Percentiles rank a stretch among this genome's conserved stretches.
Conservation (phyloP, 2,888 invertebrate genomes). For the Aphodius granarius region DNA sequence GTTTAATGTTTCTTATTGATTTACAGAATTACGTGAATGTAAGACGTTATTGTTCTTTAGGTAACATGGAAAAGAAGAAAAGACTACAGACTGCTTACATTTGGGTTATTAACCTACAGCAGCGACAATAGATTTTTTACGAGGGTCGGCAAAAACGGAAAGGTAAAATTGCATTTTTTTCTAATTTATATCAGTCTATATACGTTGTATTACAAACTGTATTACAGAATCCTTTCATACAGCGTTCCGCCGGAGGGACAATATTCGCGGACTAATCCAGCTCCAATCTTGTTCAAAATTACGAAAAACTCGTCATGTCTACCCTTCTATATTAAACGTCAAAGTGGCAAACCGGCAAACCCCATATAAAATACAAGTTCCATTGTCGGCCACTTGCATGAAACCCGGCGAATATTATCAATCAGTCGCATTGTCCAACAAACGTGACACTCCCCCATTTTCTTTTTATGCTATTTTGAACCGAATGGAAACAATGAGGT, state of each 20-base stretch:
- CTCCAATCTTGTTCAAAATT: neutral
- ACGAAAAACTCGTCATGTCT: constrained; percentile 1
- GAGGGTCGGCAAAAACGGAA: constrained; percentile 61
- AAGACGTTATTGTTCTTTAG: too few species aligned
- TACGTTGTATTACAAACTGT: neutral
- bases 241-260: neutral
- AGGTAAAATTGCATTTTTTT: constrained; percentile 48
- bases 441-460: neutral
- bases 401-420: constrained; percentile 6
- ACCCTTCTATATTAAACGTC: neutral
- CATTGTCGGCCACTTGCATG: neutral
- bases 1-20: constrained; percentile 23
- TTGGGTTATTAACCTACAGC: constrained; percentile 66
- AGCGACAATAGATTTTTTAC: constrained; percentile 68
- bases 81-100: constrained; percentile 66
- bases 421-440: neutral
- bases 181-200: neutral
- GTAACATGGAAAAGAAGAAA: constrained; percentile 73
- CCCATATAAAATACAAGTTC: neutral
- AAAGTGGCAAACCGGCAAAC: neutral
- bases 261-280: too few species aligned
- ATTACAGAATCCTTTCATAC: neutral
- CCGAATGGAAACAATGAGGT: constrained; percentile 7
- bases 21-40: too few species aligned
- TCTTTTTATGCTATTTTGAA: neutral